A percentile compares a stretch with the other conserved stretches of the same genome.
These are phyloP conservation scores for Pogonocichla stellata DNA, from an alignment of 2,113 vertebrate species.

Conservation along the genomic window DNA sequence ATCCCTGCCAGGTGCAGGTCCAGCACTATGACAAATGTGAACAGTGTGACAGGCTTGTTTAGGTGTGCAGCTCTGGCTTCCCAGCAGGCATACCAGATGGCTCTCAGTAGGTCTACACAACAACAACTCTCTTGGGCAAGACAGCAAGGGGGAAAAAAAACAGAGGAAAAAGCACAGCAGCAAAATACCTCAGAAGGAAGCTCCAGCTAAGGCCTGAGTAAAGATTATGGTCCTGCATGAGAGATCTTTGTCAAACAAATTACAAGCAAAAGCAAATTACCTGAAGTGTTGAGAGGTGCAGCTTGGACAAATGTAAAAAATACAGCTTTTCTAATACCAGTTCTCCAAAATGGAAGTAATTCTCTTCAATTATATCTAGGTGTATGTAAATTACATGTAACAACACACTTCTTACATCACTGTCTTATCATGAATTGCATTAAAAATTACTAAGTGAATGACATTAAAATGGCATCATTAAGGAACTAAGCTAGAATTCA, in stretches of 20 bases:
- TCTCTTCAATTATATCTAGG: not conserved
- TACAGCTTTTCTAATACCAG: not conserved
- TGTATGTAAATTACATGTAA: not conserved
- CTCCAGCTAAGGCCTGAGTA: not conserved
- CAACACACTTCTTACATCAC: not conserved
- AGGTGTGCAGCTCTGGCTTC: not conserved
- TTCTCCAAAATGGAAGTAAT: not conserved
- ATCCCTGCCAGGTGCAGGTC: not conserved
- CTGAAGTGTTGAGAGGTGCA: not conserved
- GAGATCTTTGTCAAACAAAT: not conserved
- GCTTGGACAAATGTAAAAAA: not conserved
- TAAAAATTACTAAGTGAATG: not conserved
- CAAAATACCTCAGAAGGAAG: not conserved
- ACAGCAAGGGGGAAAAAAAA: not conserved
- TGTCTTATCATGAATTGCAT: not conserved
- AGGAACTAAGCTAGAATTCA: not conserved
- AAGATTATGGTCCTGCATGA: not conserved
- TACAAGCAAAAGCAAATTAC: not conserved
- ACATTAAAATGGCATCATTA: not conserved
- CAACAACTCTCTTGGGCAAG: conserved; percentile 6
- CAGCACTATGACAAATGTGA: not conserved
- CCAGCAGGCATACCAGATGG: conserved; percentile 14
- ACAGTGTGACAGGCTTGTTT: not conserved
- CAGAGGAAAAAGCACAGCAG: not conserved
- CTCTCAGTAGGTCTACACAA: not conserved